phyloP scores from a whole-genome alignment of 2,888 invertebrate genomes.

The Rhamphomyia laevipes region DNA sequence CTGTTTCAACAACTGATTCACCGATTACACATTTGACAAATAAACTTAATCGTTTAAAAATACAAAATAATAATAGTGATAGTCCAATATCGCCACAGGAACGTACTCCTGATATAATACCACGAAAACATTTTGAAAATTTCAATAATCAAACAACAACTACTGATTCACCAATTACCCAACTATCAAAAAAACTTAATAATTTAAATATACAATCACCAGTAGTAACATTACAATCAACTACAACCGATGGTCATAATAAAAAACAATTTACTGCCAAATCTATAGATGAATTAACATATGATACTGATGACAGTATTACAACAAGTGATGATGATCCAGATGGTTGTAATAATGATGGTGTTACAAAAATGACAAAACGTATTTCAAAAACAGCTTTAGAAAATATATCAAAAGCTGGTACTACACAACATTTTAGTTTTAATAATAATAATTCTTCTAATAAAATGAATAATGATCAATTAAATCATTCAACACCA shows the following conservation, averaged over 20 bases:
- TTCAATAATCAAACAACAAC: neutral
- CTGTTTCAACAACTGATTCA: slow-evolving; percentile 23
- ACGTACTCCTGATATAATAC: slow-evolving; percentile 40
- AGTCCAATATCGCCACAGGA: slow-evolving; percentile 2
- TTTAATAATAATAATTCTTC: slow-evolving; percentile 16
- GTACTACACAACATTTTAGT: slow-evolving; percentile 48
- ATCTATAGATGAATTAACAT: slow-evolving; percentile 5
- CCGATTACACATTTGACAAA: slow-evolving; percentile 29
- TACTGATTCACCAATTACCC: slow-evolving; percentile 29
- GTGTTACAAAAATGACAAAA: slow-evolving; percentile 33
- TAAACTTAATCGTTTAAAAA: slow-evolving; percentile 19
- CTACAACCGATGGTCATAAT: neutral
- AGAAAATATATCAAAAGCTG: slow-evolving; percentile 56
- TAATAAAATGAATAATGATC: slow-evolving; percentile 9
- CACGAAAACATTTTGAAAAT: slow-evolving; percentile 24
- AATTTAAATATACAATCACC: neutral
- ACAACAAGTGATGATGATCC: slow-evolving; percentile 13
- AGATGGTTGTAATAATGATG: slow-evolving; percentile 15
- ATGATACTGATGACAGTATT: slow-evolving; percentile 10
- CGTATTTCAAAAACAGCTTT: slow-evolving; percentile 44
- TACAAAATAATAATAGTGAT: neutral
- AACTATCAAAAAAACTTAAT: slow-evolving; percentile 27
- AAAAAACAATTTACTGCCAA: neutral
- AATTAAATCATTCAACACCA: slow-evolving; percentile 6
- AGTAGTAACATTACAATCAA: neutral